phyloP scores from a whole-genome alignment of 2,888 invertebrate species.

The Ecdyonurus torrentis region DNA sequence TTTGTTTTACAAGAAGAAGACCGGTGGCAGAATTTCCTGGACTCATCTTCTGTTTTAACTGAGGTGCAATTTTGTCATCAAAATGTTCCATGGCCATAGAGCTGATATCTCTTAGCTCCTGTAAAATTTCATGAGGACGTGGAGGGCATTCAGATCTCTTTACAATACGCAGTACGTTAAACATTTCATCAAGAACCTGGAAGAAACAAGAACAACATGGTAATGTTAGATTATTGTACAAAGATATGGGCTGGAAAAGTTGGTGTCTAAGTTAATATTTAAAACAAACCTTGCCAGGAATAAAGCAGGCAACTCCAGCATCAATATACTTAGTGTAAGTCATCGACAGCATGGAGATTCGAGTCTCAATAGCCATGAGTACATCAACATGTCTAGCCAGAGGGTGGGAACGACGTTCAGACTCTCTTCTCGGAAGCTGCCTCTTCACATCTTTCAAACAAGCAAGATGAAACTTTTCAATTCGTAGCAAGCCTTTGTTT shows the following conservation, averaged over 20 bases:
- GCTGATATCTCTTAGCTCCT: slow-evolving; percentile 79
- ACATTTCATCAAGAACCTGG: slow-evolving; percentile 77
- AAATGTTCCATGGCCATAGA: slow-evolving; percentile 95
- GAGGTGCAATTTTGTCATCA: slow-evolving; percentile 68
- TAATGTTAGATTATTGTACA: slow-evolving; percentile 8
- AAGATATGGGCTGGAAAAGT: background rate
- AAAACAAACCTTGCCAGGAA: slow-evolving; percentile 65
- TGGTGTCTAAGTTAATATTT: too few relatives aligned
- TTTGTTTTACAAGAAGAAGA: background rate
- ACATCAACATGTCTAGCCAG: slow-evolving; percentile 80
- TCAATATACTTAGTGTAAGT: slow-evolving; percentile 83
- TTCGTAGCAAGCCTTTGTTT: slow-evolving; percentile 65
- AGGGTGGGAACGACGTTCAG: slow-evolving; percentile 70
- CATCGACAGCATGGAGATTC: slow-evolving; percentile 84
- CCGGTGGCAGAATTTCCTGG: background rate
- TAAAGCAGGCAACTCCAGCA: slow-evolving; percentile 69
- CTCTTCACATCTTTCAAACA: slow-evolving; percentile 65
- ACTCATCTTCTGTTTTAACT: slow-evolving; percentile 22
- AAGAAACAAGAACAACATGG: slow-evolving; percentile 13
- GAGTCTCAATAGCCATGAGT: slow-evolving; percentile 74
- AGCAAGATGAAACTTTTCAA: slow-evolving; percentile 56
- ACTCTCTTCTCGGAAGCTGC: slow-evolving; percentile 71
- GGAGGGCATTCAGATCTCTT: slow-evolving; percentile 45
- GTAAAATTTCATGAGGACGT: slow-evolving; percentile 66
- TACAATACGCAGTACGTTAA: slow-evolving; percentile 51